Evolutionary conservation across 2,888 invertebrate genomes (phyloP).

Genomic region (Notodonta ziczac): DNA sequence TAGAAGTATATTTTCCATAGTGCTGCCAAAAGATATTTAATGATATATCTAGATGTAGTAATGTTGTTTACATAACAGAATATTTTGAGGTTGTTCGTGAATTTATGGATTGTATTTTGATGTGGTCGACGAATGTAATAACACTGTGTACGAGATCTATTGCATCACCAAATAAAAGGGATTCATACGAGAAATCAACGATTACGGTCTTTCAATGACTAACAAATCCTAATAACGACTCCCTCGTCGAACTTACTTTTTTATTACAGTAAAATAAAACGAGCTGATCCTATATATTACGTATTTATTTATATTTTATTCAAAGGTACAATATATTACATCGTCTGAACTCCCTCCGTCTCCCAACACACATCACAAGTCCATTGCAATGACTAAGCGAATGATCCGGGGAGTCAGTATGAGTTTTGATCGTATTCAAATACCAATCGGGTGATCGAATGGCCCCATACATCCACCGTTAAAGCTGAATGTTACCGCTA

Average conservation of each 20-base stretch:
- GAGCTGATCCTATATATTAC: slow-evolving; percentile 76
- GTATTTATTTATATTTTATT: slow-evolving; percentile 83
- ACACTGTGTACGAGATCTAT: slow-evolving; percentile 75
- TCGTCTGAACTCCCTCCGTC: slow-evolving; percentile 73
- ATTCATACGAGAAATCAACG: slow-evolving; percentile 55
- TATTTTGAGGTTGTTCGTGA: slow-evolving; percentile 80
- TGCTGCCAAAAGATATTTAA: slow-evolving; percentile 82
- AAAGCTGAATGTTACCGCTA: no score
- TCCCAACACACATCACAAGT: slow-evolving; percentile 73
- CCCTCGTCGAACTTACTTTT: not conserved
- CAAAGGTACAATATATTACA: slow-evolving; percentile 85
- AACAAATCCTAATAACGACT: not conserved
- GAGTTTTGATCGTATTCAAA: no score
- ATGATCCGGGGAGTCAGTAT: slow-evolving; percentile 44
- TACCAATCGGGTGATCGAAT: no score
- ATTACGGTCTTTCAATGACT: slow-evolving; percentile 31
- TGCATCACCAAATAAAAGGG: slow-evolving; percentile 73
- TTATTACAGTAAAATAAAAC: slow-evolving; percentile 50
- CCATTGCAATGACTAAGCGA: slow-evolving; percentile 78
- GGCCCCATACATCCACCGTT: no score
- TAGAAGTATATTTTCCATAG: slow-evolving; percentile 85
- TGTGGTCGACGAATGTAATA: slow-evolving; percentile 73
- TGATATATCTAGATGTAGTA: slow-evolving; percentile 79
- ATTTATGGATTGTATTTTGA: slow-evolving; percentile 78
- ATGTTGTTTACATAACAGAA: slow-evolving; percentile 78